Conservation (phyloP, 37 sponge, comb jelly and placozoan species). For the Theonella swinhoei region DNA sequence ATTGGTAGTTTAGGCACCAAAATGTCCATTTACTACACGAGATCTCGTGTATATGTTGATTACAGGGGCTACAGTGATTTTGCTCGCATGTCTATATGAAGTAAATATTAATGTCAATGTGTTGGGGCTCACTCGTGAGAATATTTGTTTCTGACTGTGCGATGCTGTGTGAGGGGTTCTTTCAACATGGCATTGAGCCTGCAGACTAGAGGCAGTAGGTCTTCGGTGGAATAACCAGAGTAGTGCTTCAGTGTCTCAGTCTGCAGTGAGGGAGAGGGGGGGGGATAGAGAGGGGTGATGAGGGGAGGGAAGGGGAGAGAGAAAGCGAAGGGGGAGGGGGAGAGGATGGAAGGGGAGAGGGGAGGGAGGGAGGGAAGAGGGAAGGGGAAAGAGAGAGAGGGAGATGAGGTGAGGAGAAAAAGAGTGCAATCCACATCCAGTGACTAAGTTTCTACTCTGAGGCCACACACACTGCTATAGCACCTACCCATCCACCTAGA, state of each 20-base stretch:
- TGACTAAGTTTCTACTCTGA: neutral
- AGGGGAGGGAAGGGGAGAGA: no score
- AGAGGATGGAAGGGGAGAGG: no score
- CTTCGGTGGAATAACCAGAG: slow-evolving; percentile 67
- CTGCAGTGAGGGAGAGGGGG: slow-evolving; percentile 35
- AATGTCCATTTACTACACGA: neutral
- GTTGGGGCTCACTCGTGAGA: slow-evolving; percentile 82
- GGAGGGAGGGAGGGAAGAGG: no score
- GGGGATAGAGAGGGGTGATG: no score
- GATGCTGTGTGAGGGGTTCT: slow-evolving; percentile 36
- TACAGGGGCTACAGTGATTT: no score
- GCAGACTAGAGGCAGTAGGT: slow-evolving; percentile 73
- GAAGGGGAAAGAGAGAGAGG: no score
- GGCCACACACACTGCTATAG: neutral
- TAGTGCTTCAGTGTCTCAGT: slow-evolving; percentile 87
- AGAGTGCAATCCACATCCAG: no score
- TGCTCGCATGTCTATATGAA: neutral
- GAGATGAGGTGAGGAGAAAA: no score
- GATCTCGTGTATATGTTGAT: neutral
- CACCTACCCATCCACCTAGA: slow-evolving; percentile 80
- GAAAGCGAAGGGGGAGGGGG: neutral
- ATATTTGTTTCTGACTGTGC: slow-evolving; percentile 91
- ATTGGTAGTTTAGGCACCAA: no score
- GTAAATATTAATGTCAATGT: neutral
- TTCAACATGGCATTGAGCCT: slow-evolving; percentile 80